Percentiles rank a stretch among this genome's conserved stretches.
Evolutionary conservation across 2,888 invertebrate species (phyloP).

Genomic region (Lithophane ornitopus): DNA sequence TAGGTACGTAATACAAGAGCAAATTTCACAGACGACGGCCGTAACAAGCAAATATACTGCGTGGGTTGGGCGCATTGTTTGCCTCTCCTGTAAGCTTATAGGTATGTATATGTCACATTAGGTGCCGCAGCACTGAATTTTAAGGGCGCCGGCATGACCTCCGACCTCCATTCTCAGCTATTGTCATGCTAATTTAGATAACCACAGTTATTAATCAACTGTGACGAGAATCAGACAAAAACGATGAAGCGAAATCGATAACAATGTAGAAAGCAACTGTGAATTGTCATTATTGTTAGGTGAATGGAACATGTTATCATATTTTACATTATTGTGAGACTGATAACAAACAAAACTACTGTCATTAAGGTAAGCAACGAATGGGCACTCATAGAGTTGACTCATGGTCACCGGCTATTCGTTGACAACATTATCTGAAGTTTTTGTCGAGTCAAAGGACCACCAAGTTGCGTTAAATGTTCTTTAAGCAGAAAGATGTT

Average conservation of each 20-base stretch:
- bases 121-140: constrained; percentile 77
- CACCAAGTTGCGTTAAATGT: constrained; percentile 74
- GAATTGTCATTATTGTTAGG: constrained; percentile 45
- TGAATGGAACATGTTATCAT: constrained; percentile 53
- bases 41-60: constrained; percentile 79
- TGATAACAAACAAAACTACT: constrained; percentile 52
- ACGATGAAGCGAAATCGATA: constrained; percentile 42
- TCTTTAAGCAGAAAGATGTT: constrained; percentile 68
- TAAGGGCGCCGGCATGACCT: constrained; percentile 85
- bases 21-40: constrained; percentile 79
- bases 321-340: constrained; percentile 41
- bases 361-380: constrained; percentile 54
- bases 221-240: constrained; percentile 71
- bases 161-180: constrained; percentile 82
- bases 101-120: constrained; percentile 61
- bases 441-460: constrained; percentile 71
- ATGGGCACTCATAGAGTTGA: constrained; percentile 56
- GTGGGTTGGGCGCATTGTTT: constrained; percentile 87
- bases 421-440: constrained; percentile 65
- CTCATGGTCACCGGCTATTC: constrained; percentile 63
- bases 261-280: constrained; percentile 56
- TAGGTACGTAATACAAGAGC: constrained; percentile 75
- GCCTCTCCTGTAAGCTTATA: constrained; percentile 74
- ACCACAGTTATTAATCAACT: constrained; percentile 74
- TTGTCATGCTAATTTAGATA: constrained; percentile 86